Conservation (phyloP, 35 echinoderm and acorn worm species). For the Ophiothrix spiculata region DNA sequence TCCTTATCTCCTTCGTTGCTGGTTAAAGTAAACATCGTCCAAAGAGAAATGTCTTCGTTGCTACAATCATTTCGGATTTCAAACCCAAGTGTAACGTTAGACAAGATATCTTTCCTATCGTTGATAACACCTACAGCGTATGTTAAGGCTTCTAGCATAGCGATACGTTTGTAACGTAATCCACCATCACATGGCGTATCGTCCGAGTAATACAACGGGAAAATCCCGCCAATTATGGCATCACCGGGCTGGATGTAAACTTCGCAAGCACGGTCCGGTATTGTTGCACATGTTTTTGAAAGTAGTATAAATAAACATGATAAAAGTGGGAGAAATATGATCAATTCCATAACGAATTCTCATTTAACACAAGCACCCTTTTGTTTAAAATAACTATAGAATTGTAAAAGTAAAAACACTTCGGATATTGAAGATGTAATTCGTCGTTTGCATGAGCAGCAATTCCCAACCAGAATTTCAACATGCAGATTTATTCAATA, state of each 20-base stretch:
- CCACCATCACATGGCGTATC: not conserved
- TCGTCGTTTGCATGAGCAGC: too few species aligned
- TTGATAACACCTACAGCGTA: slow-evolving; percentile 31
- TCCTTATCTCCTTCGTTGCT: not conserved
- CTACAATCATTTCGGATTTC: slow-evolving; percentile 37
- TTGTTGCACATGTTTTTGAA: too few species aligned
- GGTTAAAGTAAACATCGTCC: not conserved
- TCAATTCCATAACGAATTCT: too few species aligned
- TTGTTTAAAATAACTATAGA: too few species aligned
- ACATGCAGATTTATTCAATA: too few species aligned
- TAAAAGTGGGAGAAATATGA: too few species aligned
- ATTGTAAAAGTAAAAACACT: too few species aligned
- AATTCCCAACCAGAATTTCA: too few species aligned
- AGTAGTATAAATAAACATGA: too few species aligned
- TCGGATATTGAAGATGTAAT: too few species aligned
- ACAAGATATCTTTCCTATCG: slow-evolving; percentile 1
- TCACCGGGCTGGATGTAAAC: slow-evolving; percentile 26
- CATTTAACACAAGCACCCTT: too few species aligned
- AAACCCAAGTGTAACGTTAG: slow-evolving; percentile 38
- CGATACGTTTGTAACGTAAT: not conserved
- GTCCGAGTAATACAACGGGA: slow-evolving; percentile 16
- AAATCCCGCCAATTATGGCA: slow-evolving; percentile 30
- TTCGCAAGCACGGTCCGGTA: slow-evolving; percentile 8
- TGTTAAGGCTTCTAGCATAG: slow-evolving; percentile 15
- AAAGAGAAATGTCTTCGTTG: slow-evolving; percentile 28